Conservation (phyloP, 2,797 vertebrate species). For the Enteromius thamalakanensis region DNA sequence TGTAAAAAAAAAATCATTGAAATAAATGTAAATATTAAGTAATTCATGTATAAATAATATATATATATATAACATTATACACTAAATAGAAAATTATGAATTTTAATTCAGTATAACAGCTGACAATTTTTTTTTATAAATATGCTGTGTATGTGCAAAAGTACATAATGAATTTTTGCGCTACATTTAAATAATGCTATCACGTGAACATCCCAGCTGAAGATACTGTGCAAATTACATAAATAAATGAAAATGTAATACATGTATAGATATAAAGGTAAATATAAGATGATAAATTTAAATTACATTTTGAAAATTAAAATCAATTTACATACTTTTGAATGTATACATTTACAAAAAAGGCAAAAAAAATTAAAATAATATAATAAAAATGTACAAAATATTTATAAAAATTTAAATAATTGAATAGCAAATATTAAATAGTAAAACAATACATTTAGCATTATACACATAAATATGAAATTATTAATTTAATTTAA, state of each 20-base stretch:
- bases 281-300: not conserved
- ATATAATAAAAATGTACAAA: too few species aligned
- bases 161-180: not conserved
- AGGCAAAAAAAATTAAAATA: too few species aligned
- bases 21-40: not conserved
- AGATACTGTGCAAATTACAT: too few species aligned
- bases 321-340: not conserved
- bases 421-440: too few species aligned
- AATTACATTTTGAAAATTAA: not conserved
- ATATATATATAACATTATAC: not conserved
- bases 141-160: not conserved
- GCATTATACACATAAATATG: too few species aligned
- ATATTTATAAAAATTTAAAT: too few species aligned
- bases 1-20: too few species aligned
- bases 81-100: not conserved
- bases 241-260: too few species aligned
- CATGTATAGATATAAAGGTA: not conserved
- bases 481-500: too few species aligned
- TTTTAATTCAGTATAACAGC: not conserved
- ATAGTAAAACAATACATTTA: too few species aligned
- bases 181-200: not conserved
- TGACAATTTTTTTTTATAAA: not conserved
- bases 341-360: not conserved
- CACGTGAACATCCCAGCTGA: too few species aligned
- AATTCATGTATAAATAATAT: not conserved